Percentiles rank a stretch among this genome's conserved stretches.
Evolutionary conservation across 2,797 vertebrate genomes (phyloP).

Genomic region (Myiotriccus ornatus): DNA sequence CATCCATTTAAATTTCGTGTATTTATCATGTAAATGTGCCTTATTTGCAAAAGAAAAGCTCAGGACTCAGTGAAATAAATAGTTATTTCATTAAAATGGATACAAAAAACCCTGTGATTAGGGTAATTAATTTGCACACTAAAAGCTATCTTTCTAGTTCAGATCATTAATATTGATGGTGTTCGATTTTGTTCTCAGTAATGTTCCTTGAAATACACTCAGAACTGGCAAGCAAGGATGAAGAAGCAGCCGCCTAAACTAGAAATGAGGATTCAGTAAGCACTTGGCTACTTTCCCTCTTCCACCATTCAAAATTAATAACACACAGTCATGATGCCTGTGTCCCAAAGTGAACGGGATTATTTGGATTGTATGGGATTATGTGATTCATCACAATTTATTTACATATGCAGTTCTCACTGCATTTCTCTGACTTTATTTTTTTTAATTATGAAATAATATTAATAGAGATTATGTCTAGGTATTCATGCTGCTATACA

Average conservation of each 20-base stretch:
- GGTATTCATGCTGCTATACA: slow-evolving; percentile 51
- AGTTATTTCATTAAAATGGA: slow-evolving; percentile 84
- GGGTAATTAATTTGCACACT: slow-evolving; percentile 84
- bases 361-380: slow-evolving; percentile 1
- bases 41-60: slow-evolving; percentile 84
- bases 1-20: slow-evolving; percentile 80
- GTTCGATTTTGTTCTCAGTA: slow-evolving; percentile 79
- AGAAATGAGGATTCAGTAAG: slow-evolving; percentile 47
- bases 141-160: slow-evolving; percentile 81
- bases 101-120: slow-evolving; percentile 83
- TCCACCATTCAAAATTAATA: slow-evolving; percentile 42
- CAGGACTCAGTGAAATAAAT: slow-evolving; percentile 80
- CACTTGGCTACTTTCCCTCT: slow-evolving; percentile 24
- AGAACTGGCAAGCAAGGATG: slow-evolving; percentile 61
- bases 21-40: slow-evolving; percentile 83
- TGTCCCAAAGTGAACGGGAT: slow-evolving; percentile 53
- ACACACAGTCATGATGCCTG: neutral
- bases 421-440: slow-evolving; percentile 22
- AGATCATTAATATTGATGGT: slow-evolving; percentile 84
- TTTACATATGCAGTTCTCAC: slow-evolving; percentile 27
- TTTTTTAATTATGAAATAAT: slow-evolving; percentile 70
- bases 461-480: slow-evolving; percentile 63
- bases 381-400: slow-evolving; percentile 17
- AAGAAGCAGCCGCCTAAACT: slow-evolving; percentile 44
- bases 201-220: slow-evolving; percentile 78